Evolutionary conservation across 1,140 invertebrate genomes (phyloP).

Genomic region (Argopecten irradians): DNA sequence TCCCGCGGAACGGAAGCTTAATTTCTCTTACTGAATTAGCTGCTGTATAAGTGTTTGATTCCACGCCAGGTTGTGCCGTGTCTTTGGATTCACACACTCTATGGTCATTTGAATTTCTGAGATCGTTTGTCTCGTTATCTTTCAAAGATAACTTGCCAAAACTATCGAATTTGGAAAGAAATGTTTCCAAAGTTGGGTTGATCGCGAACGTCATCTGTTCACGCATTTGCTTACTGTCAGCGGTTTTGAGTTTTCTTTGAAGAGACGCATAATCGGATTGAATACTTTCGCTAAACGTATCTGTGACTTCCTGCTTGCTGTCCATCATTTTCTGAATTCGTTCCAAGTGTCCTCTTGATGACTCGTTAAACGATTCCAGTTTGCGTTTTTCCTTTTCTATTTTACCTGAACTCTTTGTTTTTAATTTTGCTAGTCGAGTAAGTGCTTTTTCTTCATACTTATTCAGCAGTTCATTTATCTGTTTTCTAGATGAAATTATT

Average conservation of each 20-base stretch:
- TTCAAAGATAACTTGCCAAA: neutral
- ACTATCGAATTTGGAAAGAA: conserved; percentile 24
- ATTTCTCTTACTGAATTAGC: neutral
- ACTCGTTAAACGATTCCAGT: conserved; percentile 28
- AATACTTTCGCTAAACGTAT: neutral
- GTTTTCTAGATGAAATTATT: conserved; percentile 8
- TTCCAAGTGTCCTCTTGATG: conserved; percentile 18
- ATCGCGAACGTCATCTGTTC: neutral
- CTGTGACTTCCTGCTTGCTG: neutral
- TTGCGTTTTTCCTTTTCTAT: conserved; percentile 39
- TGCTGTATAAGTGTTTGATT: no score
- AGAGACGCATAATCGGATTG: neutral
- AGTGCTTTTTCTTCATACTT: conserved; percentile 29
- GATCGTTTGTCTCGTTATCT: neutral
- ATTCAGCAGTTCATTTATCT: conserved; percentile 27
- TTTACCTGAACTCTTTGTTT: conserved; percentile 38
- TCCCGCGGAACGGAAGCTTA: neutral
- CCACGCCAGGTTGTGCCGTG: no score
- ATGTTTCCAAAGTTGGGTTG: neutral
- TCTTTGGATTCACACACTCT: no score
- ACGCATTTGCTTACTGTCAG: conserved; percentile 27
- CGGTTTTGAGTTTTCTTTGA: conserved; percentile 23
- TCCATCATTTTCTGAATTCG: conserved; percentile 31
- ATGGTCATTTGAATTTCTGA: no score
- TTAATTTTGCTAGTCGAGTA: conserved; percentile 27